Evolutionary conservation across 2,888 invertebrate species (phyloP), one percentile per base, ranked within the genome.

Genomic region (Caenorhabditis sp.): DNA sequence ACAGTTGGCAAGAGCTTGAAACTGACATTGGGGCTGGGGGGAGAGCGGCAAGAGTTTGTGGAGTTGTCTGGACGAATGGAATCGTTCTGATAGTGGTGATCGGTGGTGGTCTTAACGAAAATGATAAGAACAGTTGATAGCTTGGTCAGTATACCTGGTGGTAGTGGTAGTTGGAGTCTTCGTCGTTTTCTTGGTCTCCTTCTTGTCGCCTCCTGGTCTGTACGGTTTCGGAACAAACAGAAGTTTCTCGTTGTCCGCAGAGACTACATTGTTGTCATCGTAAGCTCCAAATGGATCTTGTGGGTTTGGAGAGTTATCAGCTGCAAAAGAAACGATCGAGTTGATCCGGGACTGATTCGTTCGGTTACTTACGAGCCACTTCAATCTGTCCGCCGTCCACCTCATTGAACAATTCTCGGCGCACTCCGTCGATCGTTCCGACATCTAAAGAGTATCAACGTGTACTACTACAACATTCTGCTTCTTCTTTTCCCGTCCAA

Each of bases 211-310:
- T 20, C 83, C 85, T n/a, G 86, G 87, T 37, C 87, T 58, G 66
- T 88, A 88, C 15, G 84, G 84, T 24, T 80, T 79, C 13, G 88
- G 87, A 22, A 87, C 83, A 68, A 87, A 87, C 3, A 87, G 78
- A 15, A 83, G 77, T 53, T 80, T 81, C 75, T 87, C 85, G 56
- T 85, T 76, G 37, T 84, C 83, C 35, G 81, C 73, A 17, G 79
- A 71, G 17, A 83, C 74, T 24, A 85, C 77, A 22, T 73, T 79
- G 70, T 80, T 83, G 62, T 87, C 87, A 56, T 87, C 87, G 66
- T 87, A 87, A 15, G 86, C 84, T 32, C 84, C 85, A 56, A 87
- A 87, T 2, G 78, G 82, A 59, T 83, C 81, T 4, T 68, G 39
- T 0, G 62, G 22, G 37, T 75, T 68, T 26, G 70, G 71, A 15